Evolutionary conservation across 2,113 vertebrate genomes (phyloP), one percentile per base, ranked within the genome.

Genomic region (Saguinus midas): DNA sequence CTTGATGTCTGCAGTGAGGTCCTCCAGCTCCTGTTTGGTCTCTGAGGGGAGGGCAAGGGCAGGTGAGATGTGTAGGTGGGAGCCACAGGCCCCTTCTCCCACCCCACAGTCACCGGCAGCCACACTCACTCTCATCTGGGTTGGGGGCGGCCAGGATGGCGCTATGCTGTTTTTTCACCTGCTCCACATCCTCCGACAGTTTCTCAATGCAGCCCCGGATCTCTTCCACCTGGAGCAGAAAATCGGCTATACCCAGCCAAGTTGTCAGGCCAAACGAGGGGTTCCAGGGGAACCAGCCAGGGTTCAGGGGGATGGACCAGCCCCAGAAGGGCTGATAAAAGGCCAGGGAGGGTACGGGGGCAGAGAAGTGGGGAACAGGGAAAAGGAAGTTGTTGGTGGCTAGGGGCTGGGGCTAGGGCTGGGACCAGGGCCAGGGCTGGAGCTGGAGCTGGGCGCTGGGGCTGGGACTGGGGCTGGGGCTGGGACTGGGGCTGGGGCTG

Each of bases 1-100:
- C 99, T 99, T 99, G 98, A 99, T 99, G 98, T 99, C 99, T 92
- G 99, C 99, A 73, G 99, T 99, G 93, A 99, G 99, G 97, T 99
- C 99, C 98, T 99, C 99, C 98, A 99, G 97, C 98, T 99, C 99
- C 98, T 99, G 99, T 98, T 99, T 99, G 91, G 99, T 99, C 97
- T 99, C 99, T 99, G 98, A 21, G 70, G 64, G 32, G 23, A 70
- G 20, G 37, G n/a, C 1, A n/a, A 32, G n/a, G 40, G 23, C 7
- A 6, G 48, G 43, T 86, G 23, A 96, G 83, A 37, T 5, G 50
- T 35, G 72, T n/a, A 43, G 72, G 32, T 2, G 25, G 35, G 58
- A 64, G 48, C 40, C 45, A 57, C 57, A 16, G 87, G 6, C 7
- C 27, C 68, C 68, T 32, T 12, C 14, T 16, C 50, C 3, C 23